These are phyloP conservation scores for Thermophis baileyi DNA, from an alignment of 2,113 vertebrate genomes.

Conservation along the genomic window DNA sequence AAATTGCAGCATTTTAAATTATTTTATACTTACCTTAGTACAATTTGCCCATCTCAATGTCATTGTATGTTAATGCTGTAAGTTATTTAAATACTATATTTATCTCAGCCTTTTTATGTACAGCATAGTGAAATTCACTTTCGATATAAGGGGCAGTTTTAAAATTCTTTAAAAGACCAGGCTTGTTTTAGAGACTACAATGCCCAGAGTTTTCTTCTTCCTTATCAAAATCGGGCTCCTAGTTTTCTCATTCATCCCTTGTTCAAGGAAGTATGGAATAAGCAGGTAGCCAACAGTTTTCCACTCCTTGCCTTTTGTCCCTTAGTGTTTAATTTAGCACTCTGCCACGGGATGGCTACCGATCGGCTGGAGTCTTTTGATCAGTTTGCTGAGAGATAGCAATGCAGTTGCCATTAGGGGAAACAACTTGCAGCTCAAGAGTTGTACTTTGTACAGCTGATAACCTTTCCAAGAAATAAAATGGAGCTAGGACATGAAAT, in stretches of 20 bases:
- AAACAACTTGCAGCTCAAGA: conserved; percentile 2
- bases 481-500: not conserved
- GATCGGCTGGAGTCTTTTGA: conserved; percentile 57
- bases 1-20: not conserved
- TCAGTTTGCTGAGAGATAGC: conserved; percentile 47
- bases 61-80: not conserved
- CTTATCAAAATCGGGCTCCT: not conserved
- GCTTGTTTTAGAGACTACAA: not conserved
- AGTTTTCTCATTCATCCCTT: not conserved
- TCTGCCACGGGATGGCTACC: conserved; percentile 46
- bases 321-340: conserved; percentile 33
- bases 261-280: not conserved
- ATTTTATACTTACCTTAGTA: not conserved
- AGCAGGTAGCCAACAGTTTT: not conserved
- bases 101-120: not conserved
- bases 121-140: not conserved
- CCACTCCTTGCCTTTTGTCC: not conserved
- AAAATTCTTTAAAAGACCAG: not conserved
- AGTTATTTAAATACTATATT: not conserved
- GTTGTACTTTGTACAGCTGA: not conserved
- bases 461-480: not conserved
- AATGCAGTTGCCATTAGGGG: conserved; percentile 33
- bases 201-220: not conserved
- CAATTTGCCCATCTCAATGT: not conserved
- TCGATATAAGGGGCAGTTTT: not conserved